Percentiles rank a stretch among this genome's conserved stretches.
Evolutionary conservation across 2,113 vertebrate species (phyloP).

Genomic region (Suncus etruscus): DNA sequence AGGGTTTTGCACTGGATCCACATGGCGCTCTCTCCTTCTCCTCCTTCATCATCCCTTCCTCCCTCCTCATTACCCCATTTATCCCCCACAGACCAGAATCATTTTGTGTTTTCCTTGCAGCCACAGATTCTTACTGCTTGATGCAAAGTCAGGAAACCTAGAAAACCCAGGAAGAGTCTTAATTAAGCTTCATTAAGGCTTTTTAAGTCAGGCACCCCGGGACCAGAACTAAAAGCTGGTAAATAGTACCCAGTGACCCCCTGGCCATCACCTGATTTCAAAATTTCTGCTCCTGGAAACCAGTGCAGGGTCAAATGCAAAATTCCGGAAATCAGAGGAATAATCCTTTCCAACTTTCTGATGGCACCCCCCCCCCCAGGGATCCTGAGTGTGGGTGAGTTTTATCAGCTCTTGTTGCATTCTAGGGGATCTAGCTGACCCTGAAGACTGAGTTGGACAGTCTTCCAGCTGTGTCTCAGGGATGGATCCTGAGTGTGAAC

Average conservation of each 20-base stretch:
- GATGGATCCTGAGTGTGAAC: not conserved
- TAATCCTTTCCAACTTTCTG: no score
- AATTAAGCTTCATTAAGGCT: no score
- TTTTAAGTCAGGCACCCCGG: not conserved
- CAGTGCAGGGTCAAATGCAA: no score
- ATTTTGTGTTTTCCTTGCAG: not conserved
- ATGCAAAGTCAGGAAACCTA: not conserved
- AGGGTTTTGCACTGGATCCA: not conserved
- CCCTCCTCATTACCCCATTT: no score
- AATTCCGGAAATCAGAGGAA: not conserved
- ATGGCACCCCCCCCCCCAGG: no score
- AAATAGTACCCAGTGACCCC: no score
- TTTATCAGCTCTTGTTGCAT: not conserved
- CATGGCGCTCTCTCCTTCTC: not conserved
- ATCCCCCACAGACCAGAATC: no score
- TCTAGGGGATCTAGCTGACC: not conserved
- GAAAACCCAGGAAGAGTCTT: not conserved
- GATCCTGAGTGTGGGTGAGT: not conserved
- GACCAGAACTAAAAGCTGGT: not conserved
- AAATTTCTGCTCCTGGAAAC: no score
- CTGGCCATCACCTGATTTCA: no score
- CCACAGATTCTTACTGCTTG: not conserved
- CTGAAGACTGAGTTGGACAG: not conserved
- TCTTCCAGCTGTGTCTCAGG: not conserved
- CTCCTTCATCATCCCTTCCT: not conserved